Conservation (phyloP, 2,888 invertebrate species). For the Aradus depressus region DNA sequence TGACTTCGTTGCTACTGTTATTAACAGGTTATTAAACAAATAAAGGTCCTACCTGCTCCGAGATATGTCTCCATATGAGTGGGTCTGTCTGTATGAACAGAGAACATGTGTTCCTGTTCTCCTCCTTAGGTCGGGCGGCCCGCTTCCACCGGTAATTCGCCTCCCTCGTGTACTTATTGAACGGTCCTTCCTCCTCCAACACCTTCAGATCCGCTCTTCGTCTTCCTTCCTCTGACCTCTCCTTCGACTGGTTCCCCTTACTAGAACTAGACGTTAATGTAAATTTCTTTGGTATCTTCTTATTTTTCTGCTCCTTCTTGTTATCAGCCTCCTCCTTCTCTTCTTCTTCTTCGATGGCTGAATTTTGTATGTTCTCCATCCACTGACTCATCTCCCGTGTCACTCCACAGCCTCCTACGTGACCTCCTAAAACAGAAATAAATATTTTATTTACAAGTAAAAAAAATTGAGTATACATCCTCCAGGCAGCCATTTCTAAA, state of each 20-base stretch:
- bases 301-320: constrained; percentile 16
- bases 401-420: constrained; percentile 76
- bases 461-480: no score
- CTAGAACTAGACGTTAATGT: no score
- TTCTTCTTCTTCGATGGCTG: constrained; percentile 35
- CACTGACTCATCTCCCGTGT: constrained; percentile 77
- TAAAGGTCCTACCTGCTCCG: constrained; percentile 65
- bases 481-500: no score
- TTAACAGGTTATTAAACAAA: no score
- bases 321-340: constrained; percentile 14
- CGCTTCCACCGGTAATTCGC: constrained; percentile 48
- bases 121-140: constrained; percentile 50
- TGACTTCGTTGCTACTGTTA: no score
- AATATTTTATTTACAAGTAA: not conserved
- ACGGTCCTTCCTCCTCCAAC: constrained; percentile 40
- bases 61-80: constrained; percentile 89
- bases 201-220: constrained; percentile 6
- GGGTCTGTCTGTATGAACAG: constrained; percentile 98
- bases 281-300: constrained; percentile 26
- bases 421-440: constrained; percentile 45
- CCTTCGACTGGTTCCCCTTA: no score
- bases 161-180: constrained; percentile 66
- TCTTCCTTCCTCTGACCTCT: no score
- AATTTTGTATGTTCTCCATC: constrained; percentile 73
- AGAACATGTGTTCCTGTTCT: constrained; percentile 81